Percentiles rank a stretch among this genome's conserved stretches.
phyloP scores from a whole-genome alignment of 2,888 invertebrate species.

The Cistogaster globosa region DNA sequence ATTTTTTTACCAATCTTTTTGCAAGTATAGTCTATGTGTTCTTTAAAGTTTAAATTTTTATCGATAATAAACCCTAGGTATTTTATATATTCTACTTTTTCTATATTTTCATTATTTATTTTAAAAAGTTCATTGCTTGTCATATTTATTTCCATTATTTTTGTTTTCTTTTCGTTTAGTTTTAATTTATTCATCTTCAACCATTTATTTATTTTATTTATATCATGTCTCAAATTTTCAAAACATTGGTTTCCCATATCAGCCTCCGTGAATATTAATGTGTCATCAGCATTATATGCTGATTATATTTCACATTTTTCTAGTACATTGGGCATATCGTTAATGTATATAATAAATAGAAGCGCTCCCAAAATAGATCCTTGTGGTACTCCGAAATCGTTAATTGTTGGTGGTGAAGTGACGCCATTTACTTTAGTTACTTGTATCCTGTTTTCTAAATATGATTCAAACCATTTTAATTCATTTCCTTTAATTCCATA shows the following conservation, averaged over 20 bases:
- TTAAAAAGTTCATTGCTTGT: background rate
- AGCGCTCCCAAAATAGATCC: background rate
- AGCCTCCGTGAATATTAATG: background rate
- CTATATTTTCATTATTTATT: background rate
- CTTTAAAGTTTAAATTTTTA: background rate
- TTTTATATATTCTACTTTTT: background rate
- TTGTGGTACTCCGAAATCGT: background rate
- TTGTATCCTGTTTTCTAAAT: background rate
- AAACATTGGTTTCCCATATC: background rate
- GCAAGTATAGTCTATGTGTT: too few species aligned
- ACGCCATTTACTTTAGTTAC: background rate
- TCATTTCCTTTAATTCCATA: background rate
- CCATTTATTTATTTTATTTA: background rate
- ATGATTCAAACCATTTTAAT: background rate
- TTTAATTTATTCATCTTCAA: slow-evolving; percentile 1
- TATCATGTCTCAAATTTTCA: background rate
- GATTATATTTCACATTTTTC: background rate
- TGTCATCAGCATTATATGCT: background rate
- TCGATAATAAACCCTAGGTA: background rate
- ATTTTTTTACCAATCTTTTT: too few species aligned
- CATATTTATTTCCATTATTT: background rate
- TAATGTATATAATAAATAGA: background rate
- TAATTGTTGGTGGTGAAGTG: background rate
- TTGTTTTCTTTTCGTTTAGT: background rate
- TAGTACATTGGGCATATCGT: background rate